These are phyloP conservation scores for Tetraodon nigroviridis DNA, from an alignment of 2,113 vertebrate species.

Conservation along the genomic window DNA sequence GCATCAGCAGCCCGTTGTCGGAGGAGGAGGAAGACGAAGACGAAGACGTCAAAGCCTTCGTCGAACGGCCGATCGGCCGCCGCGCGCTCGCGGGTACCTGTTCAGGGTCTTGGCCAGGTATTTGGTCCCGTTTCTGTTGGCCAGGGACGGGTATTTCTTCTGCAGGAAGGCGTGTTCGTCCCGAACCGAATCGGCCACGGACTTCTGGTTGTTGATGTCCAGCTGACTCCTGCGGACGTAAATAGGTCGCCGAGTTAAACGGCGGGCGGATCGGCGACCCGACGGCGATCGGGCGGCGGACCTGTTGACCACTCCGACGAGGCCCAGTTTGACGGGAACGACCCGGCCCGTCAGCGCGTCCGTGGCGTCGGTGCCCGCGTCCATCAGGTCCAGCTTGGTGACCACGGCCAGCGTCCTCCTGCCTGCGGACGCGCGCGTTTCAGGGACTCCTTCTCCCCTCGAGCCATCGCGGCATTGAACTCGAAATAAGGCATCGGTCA, in stretches of 20 bases:
- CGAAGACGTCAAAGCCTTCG: too few relatives aligned
- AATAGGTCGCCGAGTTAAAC: background rate
- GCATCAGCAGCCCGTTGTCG: slow-evolving; percentile 87
- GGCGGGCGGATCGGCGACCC: too few relatives aligned
- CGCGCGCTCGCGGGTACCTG: slow-evolving; percentile 74
- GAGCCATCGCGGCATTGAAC: too few relatives aligned
- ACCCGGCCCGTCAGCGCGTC: slow-evolving; percentile 96
- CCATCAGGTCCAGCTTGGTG: slow-evolving; percentile 98
- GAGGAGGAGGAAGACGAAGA: too few relatives aligned
- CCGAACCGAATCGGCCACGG: slow-evolving; percentile 86
- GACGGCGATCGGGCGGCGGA: slow-evolving; percentile 46
- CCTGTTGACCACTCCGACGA: slow-evolving; percentile 98
- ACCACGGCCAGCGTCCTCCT: slow-evolving; percentile 96
- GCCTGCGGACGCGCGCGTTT: slow-evolving; percentile 65
- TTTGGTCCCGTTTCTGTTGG: slow-evolving; percentile 95
- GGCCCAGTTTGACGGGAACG: slow-evolving; percentile 96
- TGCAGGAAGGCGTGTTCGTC: slow-evolving; percentile 96
- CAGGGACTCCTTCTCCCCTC: too few relatives aligned
- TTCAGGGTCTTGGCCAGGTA: slow-evolving; percentile 95
- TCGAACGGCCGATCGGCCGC: too few relatives aligned
- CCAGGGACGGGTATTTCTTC: slow-evolving; percentile 96
- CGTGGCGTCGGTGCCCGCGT: slow-evolving; percentile 98
- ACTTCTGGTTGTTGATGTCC: slow-evolving; percentile 97
- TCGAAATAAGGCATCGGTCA: too few relatives aligned
- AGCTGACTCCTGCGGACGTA: slow-evolving; percentile 86